Conservation (phyloP, 2,113 vertebrate genomes). For the Dissostichus mawsoni region DNA sequence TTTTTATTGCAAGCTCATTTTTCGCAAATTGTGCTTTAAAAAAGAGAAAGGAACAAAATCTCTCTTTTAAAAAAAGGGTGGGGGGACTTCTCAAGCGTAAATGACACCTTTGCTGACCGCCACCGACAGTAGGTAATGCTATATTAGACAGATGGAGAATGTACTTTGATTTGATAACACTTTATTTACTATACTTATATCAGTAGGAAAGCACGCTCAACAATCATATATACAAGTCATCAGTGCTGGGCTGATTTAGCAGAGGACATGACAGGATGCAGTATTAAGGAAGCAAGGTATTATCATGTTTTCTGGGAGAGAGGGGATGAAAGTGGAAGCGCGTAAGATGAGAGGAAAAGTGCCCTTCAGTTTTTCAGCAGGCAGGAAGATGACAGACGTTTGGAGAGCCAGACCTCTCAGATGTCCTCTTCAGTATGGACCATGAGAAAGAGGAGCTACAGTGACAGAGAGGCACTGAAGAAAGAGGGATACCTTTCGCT, state of each 20-base stretch:
- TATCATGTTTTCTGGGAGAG: constrained; percentile 39
- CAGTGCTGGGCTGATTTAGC: neutral
- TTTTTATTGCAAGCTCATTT: too few relatives aligned
- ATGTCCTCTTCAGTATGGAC: constrained; percentile 40
- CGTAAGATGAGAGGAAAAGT: constrained; percentile 63
- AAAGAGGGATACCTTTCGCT: neutral
- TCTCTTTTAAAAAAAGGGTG: too few relatives aligned
- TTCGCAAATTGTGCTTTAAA: too few relatives aligned
- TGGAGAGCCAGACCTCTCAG: constrained; percentile 21
- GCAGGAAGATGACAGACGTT: constrained; percentile 16
- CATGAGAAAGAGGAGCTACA: neutral
- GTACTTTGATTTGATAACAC: neutral
- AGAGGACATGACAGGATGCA: constrained; percentile 3
- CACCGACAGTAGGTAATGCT: too few relatives aligned
- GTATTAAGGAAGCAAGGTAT: constrained; percentile 7
- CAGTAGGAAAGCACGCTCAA: neutral
- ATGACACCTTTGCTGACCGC: too few relatives aligned
- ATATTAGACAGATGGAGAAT: neutral
- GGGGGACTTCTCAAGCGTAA: too few relatives aligned
- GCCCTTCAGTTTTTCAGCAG: constrained; percentile 42
- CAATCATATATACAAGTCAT: neutral
- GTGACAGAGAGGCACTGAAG: constrained; percentile 1
- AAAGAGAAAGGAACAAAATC: too few relatives aligned
- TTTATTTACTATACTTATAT: neutral
- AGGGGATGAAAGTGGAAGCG: constrained; percentile 13